Evolutionary conservation across 2,113 vertebrate genomes (phyloP), one percentile per base, ranked within the genome.

Genomic region (Psittacula cyanocephala): DNA sequence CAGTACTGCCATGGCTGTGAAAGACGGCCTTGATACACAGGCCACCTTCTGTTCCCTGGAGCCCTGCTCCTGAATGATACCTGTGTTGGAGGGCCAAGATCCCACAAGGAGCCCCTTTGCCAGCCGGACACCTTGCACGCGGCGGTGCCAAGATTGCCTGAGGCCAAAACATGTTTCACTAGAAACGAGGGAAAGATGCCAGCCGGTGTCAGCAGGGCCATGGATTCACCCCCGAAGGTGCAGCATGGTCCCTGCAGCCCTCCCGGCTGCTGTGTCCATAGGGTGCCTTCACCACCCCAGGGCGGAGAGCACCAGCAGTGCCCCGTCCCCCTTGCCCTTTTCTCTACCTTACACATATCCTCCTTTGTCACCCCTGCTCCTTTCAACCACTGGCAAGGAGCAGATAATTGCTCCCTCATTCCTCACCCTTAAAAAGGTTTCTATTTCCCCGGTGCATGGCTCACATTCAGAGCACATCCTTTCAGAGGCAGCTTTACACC

Each of bases 51-150:
- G 89, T 74, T 94, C 89, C 83, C 91, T 11, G 33, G 90, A 95
- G 60, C 49, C 71, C 55, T 55, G 55, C 60, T 92, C 50, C 86
- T 92, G 91, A 93, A 95, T 83, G 88, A 15, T 67, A 29, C 37
- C 82, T 93, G 88, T 96, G 96, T 90, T 93, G 80, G 80, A 83
- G 3, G 2, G 95, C 92, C 92, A 93, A 90, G 91, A 91, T 96
- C 94, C 91, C 91, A n/a, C 33, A 12, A 25, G 86, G 77, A 89
- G 74, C 72, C 64, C 86, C 88, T 91, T 50, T 84, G 91, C 91
- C 81, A 87, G 84, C 33, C 24, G 1, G 84, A 89, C 91, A 94
- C 84, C 70, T 91, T 79, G 84, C n/a, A 69, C 12, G 74, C n/a
- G 8, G 47, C 74, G 44, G 37, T 20, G 84, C 95, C 93, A 89